Evolutionary conservation across 1,140 invertebrate genomes (phyloP), one percentile per base, ranked within the genome.

Genomic region (Cydia splendana): DNA sequence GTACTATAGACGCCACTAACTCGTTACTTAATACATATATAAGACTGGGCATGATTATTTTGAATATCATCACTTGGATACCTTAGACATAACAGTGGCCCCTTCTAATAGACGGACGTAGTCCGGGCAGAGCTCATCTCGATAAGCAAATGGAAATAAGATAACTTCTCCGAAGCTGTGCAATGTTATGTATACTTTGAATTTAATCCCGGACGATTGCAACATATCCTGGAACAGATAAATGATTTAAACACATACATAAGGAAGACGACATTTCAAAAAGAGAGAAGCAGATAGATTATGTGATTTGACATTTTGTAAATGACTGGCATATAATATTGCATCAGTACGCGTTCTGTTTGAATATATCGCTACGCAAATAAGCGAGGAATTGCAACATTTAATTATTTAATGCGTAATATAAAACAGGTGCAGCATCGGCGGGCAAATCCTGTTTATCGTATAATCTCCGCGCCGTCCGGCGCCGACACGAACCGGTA

Each of bases 111-210:
- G 79, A 1, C 84, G 77, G 0, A 91, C 82, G 65, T 92, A 93
- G 30, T 91, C 88, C 0, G 85, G 88, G 48, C 88, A 90, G 0
- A 92, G 76, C 28, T 90, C 85, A 5, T 89, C 38, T 81, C 88
- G 91, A 80, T 94, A 96, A 10, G 96, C 95, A 94, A 95, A 96
- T 0, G 96, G 96, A 81, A 96, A 96, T 67, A 96, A 85, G 3
- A 96, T 95, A 73, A 95, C 95, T 85, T 96, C 95, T 0, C 96
- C 96, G 77, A 96, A 96, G 81, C 95, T 96, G 81, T 96, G 96
- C 76, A 95, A 95, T 0, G 95, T 95, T 30, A 96, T 83, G 82
- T 95, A 96, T 0, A 95, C 94, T 92, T 96, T 88, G 75, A 91
- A 91, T 0, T 80, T 30, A 34, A 89, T 84, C 2, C 84, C 87